Evolutionary conservation across 2,888 invertebrate genomes (phyloP), one percentile per base, ranked within the genome.

Genomic region (Gryllus longicercus): DNA sequence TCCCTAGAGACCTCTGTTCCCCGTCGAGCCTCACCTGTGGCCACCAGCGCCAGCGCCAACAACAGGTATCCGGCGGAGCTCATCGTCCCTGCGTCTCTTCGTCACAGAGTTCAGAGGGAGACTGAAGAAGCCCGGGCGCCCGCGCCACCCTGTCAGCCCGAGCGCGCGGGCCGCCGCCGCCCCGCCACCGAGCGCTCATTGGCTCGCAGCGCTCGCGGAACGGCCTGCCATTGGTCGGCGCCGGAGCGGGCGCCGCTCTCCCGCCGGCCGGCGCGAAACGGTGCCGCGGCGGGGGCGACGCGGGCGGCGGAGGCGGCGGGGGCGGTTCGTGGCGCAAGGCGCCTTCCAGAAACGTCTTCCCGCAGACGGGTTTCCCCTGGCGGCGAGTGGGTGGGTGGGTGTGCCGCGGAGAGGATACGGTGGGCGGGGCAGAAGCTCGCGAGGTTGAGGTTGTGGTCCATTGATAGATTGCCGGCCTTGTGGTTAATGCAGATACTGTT

Each of bases 41-140:
- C 63, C 63, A 63, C 63, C 14, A 63, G 63, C 63, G 63, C 63
- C 16, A 63, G n/a, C 63, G 63, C 63, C 63, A 63, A 63, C 63
- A 63, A 14, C 63, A 63, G n/a, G 14, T 63, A 63, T 63, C 63
- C 63, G 63, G 63, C 14, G 63, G 63, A 63, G 63, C 63, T 63
- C 63, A 63, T 63, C 63, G 14, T 63, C 16, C 63, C n/a, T n/a
- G 63, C n/a, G 63, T 63, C 63, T 63, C 63, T 63, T 63, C 63
- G 63, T 14, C 63, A 63, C 63, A 63, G 63, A 63, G 63, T 63
- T 63, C 63, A 63, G 63, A 63, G 63, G 63, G 63, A 63, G 63
- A 63, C 63, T 63, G 63, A 63, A 63, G 63, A 63, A 14, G n/a
- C 63, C 63, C 63, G 63, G 16, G 14, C 8, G 63, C n/a, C 16